Percentiles rank a stretch among this genome's conserved stretches.
Conservation (phyloP, 2,113 vertebrate genomes). For the Semicossyphus pulcher region DNA sequence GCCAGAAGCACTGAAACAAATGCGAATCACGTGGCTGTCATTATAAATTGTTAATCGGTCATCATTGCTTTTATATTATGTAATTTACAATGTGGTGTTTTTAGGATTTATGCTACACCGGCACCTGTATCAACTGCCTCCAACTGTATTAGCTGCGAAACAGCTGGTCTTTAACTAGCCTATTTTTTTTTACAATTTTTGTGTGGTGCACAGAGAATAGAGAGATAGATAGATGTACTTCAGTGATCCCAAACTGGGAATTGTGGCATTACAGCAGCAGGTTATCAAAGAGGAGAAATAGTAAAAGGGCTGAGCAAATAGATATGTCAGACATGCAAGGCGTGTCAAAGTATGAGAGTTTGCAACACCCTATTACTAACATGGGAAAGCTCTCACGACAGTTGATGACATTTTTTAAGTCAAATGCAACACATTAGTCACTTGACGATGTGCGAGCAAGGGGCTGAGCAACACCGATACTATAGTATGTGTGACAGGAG, state of each 20-base stretch:
- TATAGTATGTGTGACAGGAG: background rate
- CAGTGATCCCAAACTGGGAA: too few species aligned
- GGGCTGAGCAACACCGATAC: constrained; percentile 8
- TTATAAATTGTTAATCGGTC: background rate
- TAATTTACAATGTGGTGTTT: background rate
- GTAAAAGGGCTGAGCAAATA: background rate
- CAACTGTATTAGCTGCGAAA: background rate
- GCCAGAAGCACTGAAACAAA: background rate
- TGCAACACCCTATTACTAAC: constrained; percentile 51
- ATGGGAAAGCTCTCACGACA: constrained; percentile 27
- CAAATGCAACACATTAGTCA: constrained; percentile 36
- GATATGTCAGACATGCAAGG: constrained; percentile 23
- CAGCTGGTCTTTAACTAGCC: background rate
- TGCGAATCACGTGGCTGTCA: background rate
- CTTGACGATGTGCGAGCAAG: background rate
- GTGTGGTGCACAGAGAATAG: background rate
- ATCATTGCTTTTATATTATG: background rate
- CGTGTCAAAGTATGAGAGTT: constrained; percentile 21
- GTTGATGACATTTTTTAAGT: background rate
- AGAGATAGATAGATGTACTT: too few species aligned
- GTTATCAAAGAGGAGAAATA: too few species aligned
- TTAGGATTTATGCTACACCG: background rate
- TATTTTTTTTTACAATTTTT: too few species aligned
- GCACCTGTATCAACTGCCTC: background rate
- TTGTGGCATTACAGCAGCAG: too few species aligned